Evolutionary conservation across 2,888 invertebrate species (phyloP).

Genomic region (Cabera pusaria): DNA sequence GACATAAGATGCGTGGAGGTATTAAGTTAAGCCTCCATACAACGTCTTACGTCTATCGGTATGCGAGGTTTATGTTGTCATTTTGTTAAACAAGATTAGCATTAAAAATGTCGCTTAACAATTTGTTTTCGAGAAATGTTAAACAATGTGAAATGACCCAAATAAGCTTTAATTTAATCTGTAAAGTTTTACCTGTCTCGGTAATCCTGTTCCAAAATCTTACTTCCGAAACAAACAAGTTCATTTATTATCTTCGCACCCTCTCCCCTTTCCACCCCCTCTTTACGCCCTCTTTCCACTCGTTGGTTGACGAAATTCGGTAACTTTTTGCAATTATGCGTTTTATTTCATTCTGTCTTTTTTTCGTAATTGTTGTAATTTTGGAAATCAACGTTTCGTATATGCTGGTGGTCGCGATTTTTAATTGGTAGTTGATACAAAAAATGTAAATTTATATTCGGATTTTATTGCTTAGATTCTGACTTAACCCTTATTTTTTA

Average conservation of each 20-base stretch:
- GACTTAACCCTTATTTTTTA: no score
- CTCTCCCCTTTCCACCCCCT: background rate
- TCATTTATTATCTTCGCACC: slow-evolving; percentile 20
- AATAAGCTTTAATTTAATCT: slow-evolving; percentile 19
- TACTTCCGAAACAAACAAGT: slow-evolving; percentile 22
- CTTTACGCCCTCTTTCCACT: background rate
- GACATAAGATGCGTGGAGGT: slow-evolving; percentile 22
- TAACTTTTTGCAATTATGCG: slow-evolving; percentile 5
- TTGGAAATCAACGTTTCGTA: slow-evolving; percentile 1
- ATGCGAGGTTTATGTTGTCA: no score
- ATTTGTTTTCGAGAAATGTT: background rate
- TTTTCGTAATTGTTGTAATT: background rate
- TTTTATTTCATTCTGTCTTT: background rate
- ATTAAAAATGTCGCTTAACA: background rate
- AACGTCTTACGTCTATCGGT: background rate
- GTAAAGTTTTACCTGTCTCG: slow-evolving; percentile 19
- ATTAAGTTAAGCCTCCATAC: slow-evolving; percentile 31
- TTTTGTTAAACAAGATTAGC: background rate
- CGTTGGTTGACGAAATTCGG: background rate
- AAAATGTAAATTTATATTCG: no score
- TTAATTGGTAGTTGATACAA: no score
- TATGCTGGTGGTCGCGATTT: no score
- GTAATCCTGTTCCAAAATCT: slow-evolving; percentile 20
- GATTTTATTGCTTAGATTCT: no score
- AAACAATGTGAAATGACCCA: slow-evolving; percentile 19